Evolutionary conservation across 2,888 invertebrate genomes (phyloP).

Genomic region (Trachelus tabidus): DNA sequence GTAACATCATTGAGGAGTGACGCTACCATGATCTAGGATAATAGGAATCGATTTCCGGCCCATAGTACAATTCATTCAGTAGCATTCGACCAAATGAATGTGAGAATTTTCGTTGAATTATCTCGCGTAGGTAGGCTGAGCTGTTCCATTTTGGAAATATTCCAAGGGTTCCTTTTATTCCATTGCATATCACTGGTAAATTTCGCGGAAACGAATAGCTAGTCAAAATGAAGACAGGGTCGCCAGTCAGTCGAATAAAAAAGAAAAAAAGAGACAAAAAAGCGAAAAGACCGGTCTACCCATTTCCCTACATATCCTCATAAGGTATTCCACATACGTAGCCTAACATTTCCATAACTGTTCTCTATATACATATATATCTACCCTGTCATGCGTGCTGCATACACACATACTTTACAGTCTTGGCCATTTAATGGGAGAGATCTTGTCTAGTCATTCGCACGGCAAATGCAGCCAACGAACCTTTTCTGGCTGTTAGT

Average conservation of each 20-base stretch:
- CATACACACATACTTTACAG: neutral
- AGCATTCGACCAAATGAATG: neutral
- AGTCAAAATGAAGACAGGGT: slow-evolving; percentile 3
- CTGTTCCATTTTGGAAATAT: neutral
- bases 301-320: slow-evolving; percentile 41
- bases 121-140: neutral
- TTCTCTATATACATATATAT: neutral
- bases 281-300: slow-evolving; percentile 38
- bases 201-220: neutral
- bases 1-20: neutral
- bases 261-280: neutral
- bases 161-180: neutral
- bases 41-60: neutral
- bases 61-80: neutral
- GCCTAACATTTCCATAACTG: neutral
- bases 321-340: slow-evolving; percentile 2
- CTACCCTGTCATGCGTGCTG: neutral
- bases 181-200: neutral
- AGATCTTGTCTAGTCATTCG: neutral
- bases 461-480: neutral
- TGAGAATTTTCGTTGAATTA: neutral
- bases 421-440: neutral
- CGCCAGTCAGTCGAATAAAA: neutral
- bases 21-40: neutral
- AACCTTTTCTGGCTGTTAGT: neutral